phyloP scores from a whole-genome alignment of 2,888 invertebrate species.

The Scaptomyza cyrtandrae region DNA sequence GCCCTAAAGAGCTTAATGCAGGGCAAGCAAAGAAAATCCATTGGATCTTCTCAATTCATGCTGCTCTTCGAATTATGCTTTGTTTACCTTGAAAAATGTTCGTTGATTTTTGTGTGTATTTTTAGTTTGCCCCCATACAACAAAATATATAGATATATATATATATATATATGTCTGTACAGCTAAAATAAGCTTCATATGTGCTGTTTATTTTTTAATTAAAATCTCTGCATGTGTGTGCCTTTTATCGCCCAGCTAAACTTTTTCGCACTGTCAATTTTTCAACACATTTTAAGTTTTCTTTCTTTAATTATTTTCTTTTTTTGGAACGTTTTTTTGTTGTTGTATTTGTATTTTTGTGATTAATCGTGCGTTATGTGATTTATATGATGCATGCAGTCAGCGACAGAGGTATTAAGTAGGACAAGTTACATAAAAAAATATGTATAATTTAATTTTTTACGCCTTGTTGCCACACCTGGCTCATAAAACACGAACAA shows the following conservation, averaged over 20 bases:
- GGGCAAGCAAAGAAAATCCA: conserved; percentile 19
- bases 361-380: conserved; percentile 35
- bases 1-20: conserved; percentile 20
- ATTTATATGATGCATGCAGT: conserved; percentile 31
- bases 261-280: conserved; percentile 56
- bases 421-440: conserved; percentile 9
- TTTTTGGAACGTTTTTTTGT: neutral
- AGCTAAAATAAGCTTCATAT: conserved; percentile 10
- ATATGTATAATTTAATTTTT: conserved; percentile 1
- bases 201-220: conserved; percentile 70
- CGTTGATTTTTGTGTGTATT: conserved; percentile 52
- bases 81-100: conserved; percentile 75
- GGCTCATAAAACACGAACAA: neutral
- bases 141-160: conserved; percentile 29
- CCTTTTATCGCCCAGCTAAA: conserved; percentile 40
- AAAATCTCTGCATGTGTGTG: conserved; percentile 48
- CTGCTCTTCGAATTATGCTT: conserved; percentile 62
- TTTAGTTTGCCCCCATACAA: conserved; percentile 51
- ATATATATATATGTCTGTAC: conserved; percentile 15
- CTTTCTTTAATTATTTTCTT: conserved; percentile 6
- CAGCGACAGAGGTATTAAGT: neutral
- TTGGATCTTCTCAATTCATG: conserved; percentile 47
- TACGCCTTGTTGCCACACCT: neutral
- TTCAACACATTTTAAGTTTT: conserved; percentile 55
- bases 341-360: neutral